A percentile compares a stretch with the other conserved stretches of the same genome.
These are phyloP conservation scores for Tortrix viridana DNA, from an alignment of 2,888 invertebrate genomes.

Conservation along the genomic window DNA sequence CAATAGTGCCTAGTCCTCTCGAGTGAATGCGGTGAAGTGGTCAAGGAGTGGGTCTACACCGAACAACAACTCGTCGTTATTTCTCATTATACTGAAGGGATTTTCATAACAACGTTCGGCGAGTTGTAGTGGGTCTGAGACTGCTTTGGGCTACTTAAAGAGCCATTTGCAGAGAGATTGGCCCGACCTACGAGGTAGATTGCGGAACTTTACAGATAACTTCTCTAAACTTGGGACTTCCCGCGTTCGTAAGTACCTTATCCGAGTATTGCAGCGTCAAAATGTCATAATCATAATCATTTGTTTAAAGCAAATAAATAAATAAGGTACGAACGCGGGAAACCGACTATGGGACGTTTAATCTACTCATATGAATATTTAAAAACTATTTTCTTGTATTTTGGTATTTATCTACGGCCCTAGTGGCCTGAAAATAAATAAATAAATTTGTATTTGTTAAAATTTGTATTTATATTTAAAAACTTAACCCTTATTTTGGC, in stretches of 20 bases:
- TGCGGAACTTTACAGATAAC: slow-evolving; percentile 79
- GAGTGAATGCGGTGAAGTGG: slow-evolving; percentile 41
- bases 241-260: slow-evolving; percentile 78
- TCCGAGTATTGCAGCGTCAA: slow-evolving; percentile 79
- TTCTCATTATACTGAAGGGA: slow-evolving; percentile 63
- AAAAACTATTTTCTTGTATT: too few relatives aligned
- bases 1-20: slow-evolving; percentile 41
- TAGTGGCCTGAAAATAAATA: too few relatives aligned
- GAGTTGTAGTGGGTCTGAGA: slow-evolving; percentile 61
- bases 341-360: slow-evolving; percentile 71
- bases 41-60: slow-evolving; percentile 46
- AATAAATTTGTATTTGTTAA: too few relatives aligned
- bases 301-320: too few relatives aligned
- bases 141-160: slow-evolving; percentile 76
- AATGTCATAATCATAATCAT: too few relatives aligned
- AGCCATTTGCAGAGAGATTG: slow-evolving; percentile 77
- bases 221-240: slow-evolving; percentile 78
- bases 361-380: slow-evolving; percentile 39
- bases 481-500: too few relatives aligned
- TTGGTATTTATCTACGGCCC: too few relatives aligned
- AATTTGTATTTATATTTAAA: too few relatives aligned
- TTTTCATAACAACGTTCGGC: slow-evolving; percentile 68
- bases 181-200: slow-evolving; percentile 78
- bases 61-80: slow-evolving; percentile 51
- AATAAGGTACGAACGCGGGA: slow-evolving; percentile 79